phyloP scores from a whole-genome alignment of 2,888 invertebrate genomes.

The Ormyrus labotus region DNA sequence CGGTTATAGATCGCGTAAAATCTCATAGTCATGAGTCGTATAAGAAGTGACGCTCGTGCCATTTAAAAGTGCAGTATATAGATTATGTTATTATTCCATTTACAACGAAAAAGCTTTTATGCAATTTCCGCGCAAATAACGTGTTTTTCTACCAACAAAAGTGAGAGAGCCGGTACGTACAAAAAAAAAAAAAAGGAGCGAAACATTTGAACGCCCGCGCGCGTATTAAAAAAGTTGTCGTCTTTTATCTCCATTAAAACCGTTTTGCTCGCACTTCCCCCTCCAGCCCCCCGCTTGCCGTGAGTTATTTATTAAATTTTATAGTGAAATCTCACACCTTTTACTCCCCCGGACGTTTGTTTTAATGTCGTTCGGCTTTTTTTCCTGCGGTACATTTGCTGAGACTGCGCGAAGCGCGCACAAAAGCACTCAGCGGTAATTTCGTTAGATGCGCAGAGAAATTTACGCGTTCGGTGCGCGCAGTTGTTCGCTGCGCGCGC shows the following conservation, averaged over 20 bases:
- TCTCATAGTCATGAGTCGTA: no score
- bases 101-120: constrained; percentile 7
- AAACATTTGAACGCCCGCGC: no score
- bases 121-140: constrained; percentile 24
- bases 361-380: constrained; percentile 34
- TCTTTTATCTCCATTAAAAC: constrained; percentile 20
- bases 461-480: not conserved
- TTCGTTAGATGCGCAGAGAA: constrained; percentile 4
- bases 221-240: constrained; percentile 2
- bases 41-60: no score
- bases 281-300: no score
- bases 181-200: no score
- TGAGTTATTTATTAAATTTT: constrained; percentile 17
- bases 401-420: constrained; percentile 2
- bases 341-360: constrained; percentile 26
- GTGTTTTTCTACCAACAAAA: constrained; percentile 17
- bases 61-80: not conserved
- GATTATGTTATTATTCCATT: constrained; percentile 10
- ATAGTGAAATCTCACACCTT: constrained; percentile 16
- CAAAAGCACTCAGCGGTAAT: constrained; percentile 39
- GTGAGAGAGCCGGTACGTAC: not conserved
- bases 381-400: constrained; percentile 35
- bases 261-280: not conserved
- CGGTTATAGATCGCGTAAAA: no score
- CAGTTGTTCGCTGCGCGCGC: no score